phyloP scores from a whole-genome alignment of 2,113 vertebrate species.

The Loxodonta africana region DNA sequence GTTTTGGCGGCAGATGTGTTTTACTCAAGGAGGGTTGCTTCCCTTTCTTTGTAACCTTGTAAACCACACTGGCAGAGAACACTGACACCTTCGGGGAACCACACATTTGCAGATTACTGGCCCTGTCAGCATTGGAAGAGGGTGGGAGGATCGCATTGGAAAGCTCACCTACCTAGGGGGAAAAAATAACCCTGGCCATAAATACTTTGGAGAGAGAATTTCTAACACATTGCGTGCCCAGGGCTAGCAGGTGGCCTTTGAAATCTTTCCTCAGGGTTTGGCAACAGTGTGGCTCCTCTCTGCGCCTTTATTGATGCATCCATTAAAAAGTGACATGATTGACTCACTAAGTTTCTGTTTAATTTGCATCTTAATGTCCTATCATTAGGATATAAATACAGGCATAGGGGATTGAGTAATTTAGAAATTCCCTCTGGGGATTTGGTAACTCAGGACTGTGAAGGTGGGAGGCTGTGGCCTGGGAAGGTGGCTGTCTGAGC shows the following conservation, averaged over 20 bases:
- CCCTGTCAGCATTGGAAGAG: background rate
- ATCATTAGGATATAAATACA: conserved; percentile 82
- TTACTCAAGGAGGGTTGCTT: background rate
- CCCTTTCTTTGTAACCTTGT: background rate
- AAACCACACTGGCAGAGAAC: background rate
- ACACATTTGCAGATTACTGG: background rate
- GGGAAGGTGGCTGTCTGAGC: background rate
- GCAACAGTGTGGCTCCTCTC: conserved; percentile 48
- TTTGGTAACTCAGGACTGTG: background rate
- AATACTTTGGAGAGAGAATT: conserved; percentile 19
- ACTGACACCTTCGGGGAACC: background rate
- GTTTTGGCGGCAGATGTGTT: background rate
- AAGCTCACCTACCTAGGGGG: background rate
- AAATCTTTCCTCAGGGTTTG: conserved; percentile 1
- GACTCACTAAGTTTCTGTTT: conserved; percentile 83
- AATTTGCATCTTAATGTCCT: conserved; percentile 85
- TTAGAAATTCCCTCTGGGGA: conserved; percentile 73
- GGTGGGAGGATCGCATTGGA: background rate
- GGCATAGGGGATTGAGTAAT: conserved; percentile 69
- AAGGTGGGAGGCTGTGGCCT: background rate
- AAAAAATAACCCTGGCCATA: background rate
- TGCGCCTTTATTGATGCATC: conserved; percentile 66
- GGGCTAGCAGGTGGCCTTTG: conserved; percentile 72
- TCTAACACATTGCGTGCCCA: conserved; percentile 29
- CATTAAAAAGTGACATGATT: conserved; percentile 81